Percentiles rank a stretch among this genome's conserved stretches.
Evolutionary conservation across 2,113 vertebrate species (phyloP).

Genomic region (Oncorhynchus nerka): DNA sequence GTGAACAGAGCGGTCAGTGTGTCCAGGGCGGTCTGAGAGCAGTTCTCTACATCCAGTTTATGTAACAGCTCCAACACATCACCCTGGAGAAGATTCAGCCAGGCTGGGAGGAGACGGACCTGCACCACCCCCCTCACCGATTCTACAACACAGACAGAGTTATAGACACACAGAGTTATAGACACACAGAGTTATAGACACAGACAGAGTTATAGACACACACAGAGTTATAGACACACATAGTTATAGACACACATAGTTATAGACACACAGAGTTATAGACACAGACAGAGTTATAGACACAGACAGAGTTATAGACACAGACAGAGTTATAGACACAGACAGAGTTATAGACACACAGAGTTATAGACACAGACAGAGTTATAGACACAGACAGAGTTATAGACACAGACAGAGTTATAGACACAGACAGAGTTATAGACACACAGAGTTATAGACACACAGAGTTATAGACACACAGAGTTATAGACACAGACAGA

Average conservation of each 20-base stretch:
- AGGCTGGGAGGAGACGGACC: constrained; percentile 82
- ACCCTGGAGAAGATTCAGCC: constrained; percentile 81
- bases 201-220: constrained; percentile 10
- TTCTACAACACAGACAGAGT: constrained; percentile 61
- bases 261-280: constrained; percentile 5
- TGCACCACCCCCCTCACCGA: constrained; percentile 81
- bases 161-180: background rate
- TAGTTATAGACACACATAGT: too few species aligned
- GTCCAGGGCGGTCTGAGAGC: constrained; percentile 78
- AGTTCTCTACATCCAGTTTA: constrained; percentile 92
- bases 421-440: constrained; percentile 5
- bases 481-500: constrained; percentile 1
- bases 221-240: background rate
- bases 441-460: too few species aligned
- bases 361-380: too few species aligned
- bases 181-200: too few species aligned
- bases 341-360: background rate
- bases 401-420: constrained; percentile 1
- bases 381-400: background rate
- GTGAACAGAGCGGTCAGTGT: constrained; percentile 81
- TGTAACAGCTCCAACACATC: constrained; percentile 86
- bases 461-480: background rate
- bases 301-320: background rate
- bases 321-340: too few species aligned
- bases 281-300: constrained; percentile 13